A percentile compares a stretch with the other conserved stretches of the same genome.
These are phyloP conservation scores for Podocnemis expansa DNA, from an alignment of 2,113 vertebrate species.

Conservation along the genomic window DNA sequence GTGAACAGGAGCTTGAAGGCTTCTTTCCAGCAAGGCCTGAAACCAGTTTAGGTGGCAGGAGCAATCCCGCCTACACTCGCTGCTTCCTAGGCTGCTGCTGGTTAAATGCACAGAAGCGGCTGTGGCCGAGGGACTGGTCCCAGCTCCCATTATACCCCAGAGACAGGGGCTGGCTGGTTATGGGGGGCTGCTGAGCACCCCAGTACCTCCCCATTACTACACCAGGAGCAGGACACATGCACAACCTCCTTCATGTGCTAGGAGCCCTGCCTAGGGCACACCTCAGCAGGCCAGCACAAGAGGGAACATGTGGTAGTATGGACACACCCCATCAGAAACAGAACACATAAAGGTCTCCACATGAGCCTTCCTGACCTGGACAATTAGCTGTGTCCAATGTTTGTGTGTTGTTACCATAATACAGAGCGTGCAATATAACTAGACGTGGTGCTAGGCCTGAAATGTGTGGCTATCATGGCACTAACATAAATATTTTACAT, in stretches of 20 bases:
- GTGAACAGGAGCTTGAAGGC: not conserved
- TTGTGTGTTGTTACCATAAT: not conserved
- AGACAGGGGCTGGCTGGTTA: not conserved
- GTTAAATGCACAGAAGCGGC: too few relatives aligned
- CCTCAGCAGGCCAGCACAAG: too few relatives aligned
- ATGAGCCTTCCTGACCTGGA: not conserved
- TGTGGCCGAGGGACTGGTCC: not conserved
- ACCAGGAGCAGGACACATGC: too few relatives aligned
- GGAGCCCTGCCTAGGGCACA: too few relatives aligned
- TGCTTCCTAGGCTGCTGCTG: not conserved
- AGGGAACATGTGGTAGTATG: too few relatives aligned
- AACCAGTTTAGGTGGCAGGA: not conserved
- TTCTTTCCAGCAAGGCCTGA: too few relatives aligned
- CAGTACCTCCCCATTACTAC: too few relatives aligned
- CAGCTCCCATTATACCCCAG: fast-evolving
- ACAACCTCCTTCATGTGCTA: too few relatives aligned
- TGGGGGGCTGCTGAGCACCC: too few relatives aligned
- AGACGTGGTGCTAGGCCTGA: not conserved
- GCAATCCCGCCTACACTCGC: not conserved
- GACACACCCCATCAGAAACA: too few relatives aligned
- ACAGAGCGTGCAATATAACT: not conserved
- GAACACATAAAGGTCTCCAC: too few relatives aligned
- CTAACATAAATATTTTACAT: not conserved
- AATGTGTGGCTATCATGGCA: not conserved
- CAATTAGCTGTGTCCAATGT: not conserved